These are phyloP conservation scores for Dysmachus trigonus DNA, from an alignment of 2,888 invertebrate genomes.

Conservation along the genomic window DNA sequence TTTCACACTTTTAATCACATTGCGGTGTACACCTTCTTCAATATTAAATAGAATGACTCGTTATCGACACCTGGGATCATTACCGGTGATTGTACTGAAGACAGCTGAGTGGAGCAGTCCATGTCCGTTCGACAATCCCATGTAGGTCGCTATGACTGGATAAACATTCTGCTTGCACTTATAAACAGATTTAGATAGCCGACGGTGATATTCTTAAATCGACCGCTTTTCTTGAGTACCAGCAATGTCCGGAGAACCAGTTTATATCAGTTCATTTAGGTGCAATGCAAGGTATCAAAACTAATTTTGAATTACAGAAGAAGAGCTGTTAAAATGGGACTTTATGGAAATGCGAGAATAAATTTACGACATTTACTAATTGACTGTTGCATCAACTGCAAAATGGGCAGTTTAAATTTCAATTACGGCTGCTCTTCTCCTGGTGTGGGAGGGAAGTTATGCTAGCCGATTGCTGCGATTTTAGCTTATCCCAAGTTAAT, in stretches of 20 bases:
- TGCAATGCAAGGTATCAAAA: not conserved
- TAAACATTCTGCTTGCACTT: not conserved
- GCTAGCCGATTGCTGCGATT: not conserved
- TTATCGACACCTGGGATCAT: not conserved
- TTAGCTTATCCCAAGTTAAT: not conserved
- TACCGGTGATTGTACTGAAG: not conserved
- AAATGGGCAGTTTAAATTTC: not conserved
- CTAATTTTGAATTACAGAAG: not conserved
- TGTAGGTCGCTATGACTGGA: not conserved
- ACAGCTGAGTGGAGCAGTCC: not conserved
- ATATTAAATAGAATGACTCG: not conserved
- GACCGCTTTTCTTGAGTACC: not conserved
- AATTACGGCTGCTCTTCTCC: not conserved
- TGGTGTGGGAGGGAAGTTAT: not conserved
- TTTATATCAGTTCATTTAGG: not conserved
- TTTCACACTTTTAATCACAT: not conserved
- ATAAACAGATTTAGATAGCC: not conserved
- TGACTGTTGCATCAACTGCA: not conserved
- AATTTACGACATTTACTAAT: not conserved
- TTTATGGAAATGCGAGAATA: not conserved
- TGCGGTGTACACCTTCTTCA: not conserved
- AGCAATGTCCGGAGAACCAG: not conserved
- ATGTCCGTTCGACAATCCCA: not conserved
- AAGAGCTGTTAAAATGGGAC: not conserved
- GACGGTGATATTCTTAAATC: not conserved